Conservation (phyloP, 2,797 vertebrate genomes). For the Morelia viridis region DNA sequence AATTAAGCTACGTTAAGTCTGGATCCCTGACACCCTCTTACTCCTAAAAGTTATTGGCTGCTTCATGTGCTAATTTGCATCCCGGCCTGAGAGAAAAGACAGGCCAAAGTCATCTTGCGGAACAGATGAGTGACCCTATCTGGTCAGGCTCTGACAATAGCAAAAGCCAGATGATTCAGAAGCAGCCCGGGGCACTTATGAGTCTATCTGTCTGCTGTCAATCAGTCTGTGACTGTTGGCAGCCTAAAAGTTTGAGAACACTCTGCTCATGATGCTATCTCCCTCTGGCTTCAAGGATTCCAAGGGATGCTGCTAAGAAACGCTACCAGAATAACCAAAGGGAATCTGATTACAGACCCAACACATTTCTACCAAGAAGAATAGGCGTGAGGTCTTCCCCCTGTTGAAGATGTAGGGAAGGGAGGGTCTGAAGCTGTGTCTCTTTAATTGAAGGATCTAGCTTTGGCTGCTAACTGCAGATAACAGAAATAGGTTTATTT, state of each 20-base stretch:
- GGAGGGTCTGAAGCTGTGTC: background rate
- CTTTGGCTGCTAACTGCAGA: background rate
- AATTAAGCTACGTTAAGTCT: slow-evolving; percentile 9
- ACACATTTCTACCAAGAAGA: background rate
- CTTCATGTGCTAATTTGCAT: slow-evolving; percentile 2
- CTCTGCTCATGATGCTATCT: slow-evolving; percentile 12
- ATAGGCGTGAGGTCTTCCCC: background rate
- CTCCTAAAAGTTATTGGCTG: background rate
- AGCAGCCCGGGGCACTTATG: background rate
- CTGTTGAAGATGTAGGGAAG: background rate
- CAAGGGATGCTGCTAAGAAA: background rate
- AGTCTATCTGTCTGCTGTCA: slow-evolving; percentile 19
- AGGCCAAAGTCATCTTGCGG: slow-evolving; percentile 17
- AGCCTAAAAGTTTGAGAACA: slow-evolving; percentile 5
- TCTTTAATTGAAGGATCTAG: background rate
- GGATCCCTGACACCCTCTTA: background rate
- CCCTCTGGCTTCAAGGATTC: slow-evolving; percentile 17
- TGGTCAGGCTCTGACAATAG: background rate
- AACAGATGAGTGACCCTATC: background rate
- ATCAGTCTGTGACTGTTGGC: background rate
- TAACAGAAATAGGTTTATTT: background rate
- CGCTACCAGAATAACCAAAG: background rate
- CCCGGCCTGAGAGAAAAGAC: background rate
- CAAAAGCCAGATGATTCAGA: slow-evolving; percentile 28
- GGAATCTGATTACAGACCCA: background rate